Percentiles rank a stretch among this genome's conserved stretches.
Conservation (phyloP, 1,140 invertebrate genomes). For the Venustaconcha ellipsiformis region DNA sequence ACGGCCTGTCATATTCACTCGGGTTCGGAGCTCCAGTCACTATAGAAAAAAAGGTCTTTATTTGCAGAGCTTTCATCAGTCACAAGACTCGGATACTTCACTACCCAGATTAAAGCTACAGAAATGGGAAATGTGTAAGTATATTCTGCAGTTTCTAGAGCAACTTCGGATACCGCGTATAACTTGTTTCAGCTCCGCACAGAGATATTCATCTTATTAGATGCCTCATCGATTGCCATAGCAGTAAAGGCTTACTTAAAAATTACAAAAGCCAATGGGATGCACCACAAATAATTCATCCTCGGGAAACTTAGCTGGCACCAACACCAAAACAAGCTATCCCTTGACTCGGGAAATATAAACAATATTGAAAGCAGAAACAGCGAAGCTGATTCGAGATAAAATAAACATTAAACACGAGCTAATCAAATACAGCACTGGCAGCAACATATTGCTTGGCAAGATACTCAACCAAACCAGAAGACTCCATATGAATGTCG, state of each 20-base stretch:
- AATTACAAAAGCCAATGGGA: not conserved
- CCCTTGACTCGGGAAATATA: conserved; percentile 34
- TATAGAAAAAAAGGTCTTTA: conserved; percentile 34
- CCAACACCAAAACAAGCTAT: conserved; percentile 29
- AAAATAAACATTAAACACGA: conserved; percentile 9
- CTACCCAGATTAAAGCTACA: conserved; percentile 5
- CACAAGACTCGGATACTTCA: conserved; percentile 33
- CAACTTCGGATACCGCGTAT: not conserved
- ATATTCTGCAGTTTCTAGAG: conserved; percentile 9
- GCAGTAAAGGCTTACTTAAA: conserved; percentile 2
- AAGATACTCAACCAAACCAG: not conserved
- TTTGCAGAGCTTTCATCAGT: conserved; percentile 37
- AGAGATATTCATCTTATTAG: conserved; percentile 3
- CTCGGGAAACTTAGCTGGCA: conserved; percentile 24
- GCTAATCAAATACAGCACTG: conserved; percentile 22
- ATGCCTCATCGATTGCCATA: conserved; percentile 17
- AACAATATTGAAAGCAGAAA: conserved; percentile 6
- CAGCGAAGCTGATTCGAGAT: conserved; percentile 5
- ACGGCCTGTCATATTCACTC: conserved; percentile 35
- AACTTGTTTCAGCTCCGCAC: not conserved
- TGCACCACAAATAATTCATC: not conserved
- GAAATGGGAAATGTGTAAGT: conserved; percentile 21
- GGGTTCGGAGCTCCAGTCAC: conserved; percentile 37
- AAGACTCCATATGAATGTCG: not conserved
- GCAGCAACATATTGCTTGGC: conserved; percentile 17